phyloP scores from a whole-genome alignment of 2,113 vertebrate genomes.

The Cercocebus atys region DNA sequence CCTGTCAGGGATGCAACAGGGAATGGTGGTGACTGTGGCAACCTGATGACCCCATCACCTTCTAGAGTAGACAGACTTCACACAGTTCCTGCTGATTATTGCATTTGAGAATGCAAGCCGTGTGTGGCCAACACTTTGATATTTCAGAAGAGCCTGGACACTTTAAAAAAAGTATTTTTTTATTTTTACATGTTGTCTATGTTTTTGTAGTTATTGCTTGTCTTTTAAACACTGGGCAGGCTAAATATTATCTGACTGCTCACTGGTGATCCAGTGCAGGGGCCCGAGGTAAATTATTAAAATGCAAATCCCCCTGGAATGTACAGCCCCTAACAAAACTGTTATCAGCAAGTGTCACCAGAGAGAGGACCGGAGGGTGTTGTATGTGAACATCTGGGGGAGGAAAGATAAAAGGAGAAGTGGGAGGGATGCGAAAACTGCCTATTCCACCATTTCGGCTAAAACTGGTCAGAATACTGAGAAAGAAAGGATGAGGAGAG shows the following conservation, averaged over 20 bases:
- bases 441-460: not conserved
- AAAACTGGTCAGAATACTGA: not conserved
- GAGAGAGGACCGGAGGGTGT: not conserved
- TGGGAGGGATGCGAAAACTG: not conserved
- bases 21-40: not conserved
- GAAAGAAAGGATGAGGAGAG: not conserved
- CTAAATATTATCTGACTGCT: not conserved
- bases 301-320: conserved; percentile 36
- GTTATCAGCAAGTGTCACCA: conserved; percentile 1
- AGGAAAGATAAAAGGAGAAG: conserved; percentile 12
- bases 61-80: not conserved
- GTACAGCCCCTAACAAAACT: not conserved
- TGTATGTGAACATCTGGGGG: not conserved
- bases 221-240: conserved; percentile 1
- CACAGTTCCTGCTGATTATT: not conserved
- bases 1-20: not conserved
- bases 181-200: not conserved
- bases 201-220: not conserved
- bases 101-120: not conserved
- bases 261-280: not conserved
- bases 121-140: not conserved
- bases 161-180: not conserved
- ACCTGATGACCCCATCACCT: accelerated
- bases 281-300: not conserved
- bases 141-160: not conserved